These are phyloP conservation scores for Noctua janthe DNA, from an alignment of 2,888 invertebrate genomes.

Conservation along the genomic window DNA sequence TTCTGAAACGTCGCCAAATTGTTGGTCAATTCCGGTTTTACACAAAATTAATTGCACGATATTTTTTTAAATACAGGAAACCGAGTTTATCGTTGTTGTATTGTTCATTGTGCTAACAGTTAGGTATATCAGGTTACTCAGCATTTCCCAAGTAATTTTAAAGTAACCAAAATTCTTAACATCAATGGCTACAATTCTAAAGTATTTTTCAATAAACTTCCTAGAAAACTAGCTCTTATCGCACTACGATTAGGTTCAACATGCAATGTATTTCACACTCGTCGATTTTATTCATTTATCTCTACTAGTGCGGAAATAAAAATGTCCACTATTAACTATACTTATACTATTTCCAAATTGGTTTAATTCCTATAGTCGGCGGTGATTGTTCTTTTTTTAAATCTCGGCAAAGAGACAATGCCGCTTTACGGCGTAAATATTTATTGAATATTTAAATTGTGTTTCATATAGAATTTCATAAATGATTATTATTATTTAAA, in stretches of 20 bases:
- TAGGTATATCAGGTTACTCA: slow-evolving; percentile 38
- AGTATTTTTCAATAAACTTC: neutral
- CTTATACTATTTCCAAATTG: too few relatives aligned
- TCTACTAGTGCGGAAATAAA: neutral
- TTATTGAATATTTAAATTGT: too few relatives aligned
- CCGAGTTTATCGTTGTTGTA: neutral
- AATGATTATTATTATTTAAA: too few relatives aligned
- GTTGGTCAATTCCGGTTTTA: slow-evolving; percentile 41
- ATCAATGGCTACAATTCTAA: neutral
- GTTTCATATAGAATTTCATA: too few relatives aligned
- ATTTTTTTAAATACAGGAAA: slow-evolving; percentile 21
- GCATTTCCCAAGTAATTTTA: slow-evolving; percentile 24
- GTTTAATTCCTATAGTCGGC: too few relatives aligned
- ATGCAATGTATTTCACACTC: neutral
- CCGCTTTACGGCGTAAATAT: too few relatives aligned
- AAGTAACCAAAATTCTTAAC: slow-evolving; percentile 4
- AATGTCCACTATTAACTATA: too few relatives aligned
- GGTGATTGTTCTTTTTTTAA: too few relatives aligned
- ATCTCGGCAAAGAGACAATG: too few relatives aligned
- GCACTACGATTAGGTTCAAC: neutral
- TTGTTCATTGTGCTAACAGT: slow-evolving; percentile 25
- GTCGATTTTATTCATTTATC: neutral
- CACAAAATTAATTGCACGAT: slow-evolving; percentile 21
- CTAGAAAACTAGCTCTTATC: neutral
- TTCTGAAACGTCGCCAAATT: slow-evolving; percentile 64